Conservation (phyloP, 2,113 vertebrate species). For the Zosterops hypoxanthus region DNA sequence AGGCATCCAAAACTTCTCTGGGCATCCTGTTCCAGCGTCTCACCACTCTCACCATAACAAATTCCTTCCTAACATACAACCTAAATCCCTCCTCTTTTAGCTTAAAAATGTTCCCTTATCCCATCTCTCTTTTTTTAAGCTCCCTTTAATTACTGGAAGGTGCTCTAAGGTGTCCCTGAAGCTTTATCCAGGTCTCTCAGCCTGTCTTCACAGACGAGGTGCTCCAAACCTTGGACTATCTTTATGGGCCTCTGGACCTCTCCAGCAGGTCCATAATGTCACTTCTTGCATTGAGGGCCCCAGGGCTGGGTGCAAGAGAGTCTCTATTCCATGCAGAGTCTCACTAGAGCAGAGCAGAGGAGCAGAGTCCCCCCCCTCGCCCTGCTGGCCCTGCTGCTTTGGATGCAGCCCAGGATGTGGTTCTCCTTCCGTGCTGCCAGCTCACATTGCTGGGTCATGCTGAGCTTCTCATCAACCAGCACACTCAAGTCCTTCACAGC, state of each 20-base stretch:
- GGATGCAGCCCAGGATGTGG: neutral
- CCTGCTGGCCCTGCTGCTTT: neutral
- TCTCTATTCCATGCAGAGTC: neutral
- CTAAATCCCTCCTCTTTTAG: neutral
- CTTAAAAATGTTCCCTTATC: neutral
- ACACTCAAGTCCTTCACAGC: neutral
- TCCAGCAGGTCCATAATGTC: neutral
- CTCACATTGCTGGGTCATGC: no score
- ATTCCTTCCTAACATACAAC: neutral
- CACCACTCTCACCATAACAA: neutral
- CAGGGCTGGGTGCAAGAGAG: neutral
- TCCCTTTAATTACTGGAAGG: neutral
- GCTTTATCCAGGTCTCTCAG: neutral
- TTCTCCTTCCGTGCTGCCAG: accelerated
- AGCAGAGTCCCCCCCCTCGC: neutral
- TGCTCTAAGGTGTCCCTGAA: neutral
- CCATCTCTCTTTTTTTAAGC: neutral
- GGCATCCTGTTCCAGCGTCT: neutral
- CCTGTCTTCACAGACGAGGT: neutral
- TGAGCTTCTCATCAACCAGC: neutral
- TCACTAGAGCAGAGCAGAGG: neutral
- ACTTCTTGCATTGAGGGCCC: no score
- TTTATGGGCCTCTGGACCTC: neutral
- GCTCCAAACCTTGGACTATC: neutral
- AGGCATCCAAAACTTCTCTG: neutral